Percentiles rank a stretch among this genome's conserved stretches.
These are phyloP conservation scores for Probaryconus sp. DNA, from an alignment of 1,140 invertebrate species.

Conservation along the genomic window DNA sequence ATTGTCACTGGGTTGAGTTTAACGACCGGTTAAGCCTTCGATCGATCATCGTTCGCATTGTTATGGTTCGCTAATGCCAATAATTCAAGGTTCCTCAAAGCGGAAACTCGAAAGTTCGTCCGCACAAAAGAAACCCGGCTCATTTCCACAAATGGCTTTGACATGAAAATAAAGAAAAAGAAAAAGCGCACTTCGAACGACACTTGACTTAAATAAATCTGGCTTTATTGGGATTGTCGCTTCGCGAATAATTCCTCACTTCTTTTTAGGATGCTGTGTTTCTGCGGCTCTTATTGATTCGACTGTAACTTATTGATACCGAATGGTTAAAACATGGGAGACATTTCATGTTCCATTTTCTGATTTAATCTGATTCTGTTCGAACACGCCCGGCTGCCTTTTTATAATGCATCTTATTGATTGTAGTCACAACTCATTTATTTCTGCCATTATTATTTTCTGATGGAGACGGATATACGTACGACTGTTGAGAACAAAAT, in stretches of 20 bases:
- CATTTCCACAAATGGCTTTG: conserved; percentile 15
- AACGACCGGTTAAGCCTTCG: conserved; percentile 35
- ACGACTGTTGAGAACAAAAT: too few species aligned
- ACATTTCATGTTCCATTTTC: too few species aligned
- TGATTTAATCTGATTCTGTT: too few species aligned
- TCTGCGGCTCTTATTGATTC: too few species aligned
- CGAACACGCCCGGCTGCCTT: too few species aligned
- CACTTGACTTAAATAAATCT: conserved; percentile 7
- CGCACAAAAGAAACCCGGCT: conserved; percentile 13
- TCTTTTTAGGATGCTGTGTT: too few species aligned
- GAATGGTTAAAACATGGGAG: too few species aligned
- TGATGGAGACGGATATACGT: too few species aligned
- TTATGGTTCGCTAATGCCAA: conserved; percentile 63
- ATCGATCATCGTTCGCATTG: conserved; percentile 63
- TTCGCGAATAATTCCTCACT: neutral
- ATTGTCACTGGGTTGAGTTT: conserved; percentile 11
- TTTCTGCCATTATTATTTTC: too few species aligned
- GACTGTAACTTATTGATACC: too few species aligned
- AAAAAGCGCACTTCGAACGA: neutral
- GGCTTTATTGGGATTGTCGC: conserved; percentile 5
- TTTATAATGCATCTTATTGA: too few species aligned
- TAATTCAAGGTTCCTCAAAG: conserved; percentile 65
- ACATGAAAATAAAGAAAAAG: conserved; percentile 6
- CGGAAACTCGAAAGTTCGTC: conserved; percentile 53
- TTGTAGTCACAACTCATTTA: too few species aligned